Evolutionary conservation across 2,797 vertebrate species (phyloP).

Genomic region (Rallus crepitans): DNA sequence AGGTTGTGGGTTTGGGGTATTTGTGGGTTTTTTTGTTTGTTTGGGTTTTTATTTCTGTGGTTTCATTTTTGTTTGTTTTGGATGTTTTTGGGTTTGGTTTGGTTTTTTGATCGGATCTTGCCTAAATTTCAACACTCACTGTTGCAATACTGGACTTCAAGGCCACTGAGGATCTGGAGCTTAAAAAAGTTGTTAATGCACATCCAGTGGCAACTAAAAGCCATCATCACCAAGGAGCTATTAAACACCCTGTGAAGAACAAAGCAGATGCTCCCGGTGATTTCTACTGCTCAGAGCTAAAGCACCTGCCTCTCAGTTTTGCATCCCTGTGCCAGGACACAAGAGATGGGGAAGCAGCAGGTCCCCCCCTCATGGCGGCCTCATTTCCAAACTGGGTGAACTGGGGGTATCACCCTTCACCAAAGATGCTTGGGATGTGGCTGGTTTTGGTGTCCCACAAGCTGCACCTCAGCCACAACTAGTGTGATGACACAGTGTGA

Average conservation of each 20-base stretch:
- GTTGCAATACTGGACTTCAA: neutral
- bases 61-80: too few relatives aligned
- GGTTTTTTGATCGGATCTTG: neutral
- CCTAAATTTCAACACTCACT: neutral
- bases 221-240: neutral
- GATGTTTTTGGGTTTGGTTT: neutral
- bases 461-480: neutral
- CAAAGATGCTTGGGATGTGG: rapidly evolving
- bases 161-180: neutral
- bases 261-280: neutral
- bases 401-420: neutral
- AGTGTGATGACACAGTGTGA: neutral
- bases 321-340: neutral
- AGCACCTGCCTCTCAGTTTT: neutral
- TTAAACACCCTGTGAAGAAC: neutral
- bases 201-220: neutral
- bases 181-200: neutral
- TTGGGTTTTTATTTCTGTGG: too few relatives aligned
- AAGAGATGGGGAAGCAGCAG: neutral
- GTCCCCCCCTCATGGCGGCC: neutral
- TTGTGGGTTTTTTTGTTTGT: too few relatives aligned
- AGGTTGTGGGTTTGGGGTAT: neutral
- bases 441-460: neutral
- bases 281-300: neutral
- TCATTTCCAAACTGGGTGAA: neutral